Base-by-base conservation (phyloP, 2,888 invertebrate genomes). In the Caradrina clavipalpis region DNA sequence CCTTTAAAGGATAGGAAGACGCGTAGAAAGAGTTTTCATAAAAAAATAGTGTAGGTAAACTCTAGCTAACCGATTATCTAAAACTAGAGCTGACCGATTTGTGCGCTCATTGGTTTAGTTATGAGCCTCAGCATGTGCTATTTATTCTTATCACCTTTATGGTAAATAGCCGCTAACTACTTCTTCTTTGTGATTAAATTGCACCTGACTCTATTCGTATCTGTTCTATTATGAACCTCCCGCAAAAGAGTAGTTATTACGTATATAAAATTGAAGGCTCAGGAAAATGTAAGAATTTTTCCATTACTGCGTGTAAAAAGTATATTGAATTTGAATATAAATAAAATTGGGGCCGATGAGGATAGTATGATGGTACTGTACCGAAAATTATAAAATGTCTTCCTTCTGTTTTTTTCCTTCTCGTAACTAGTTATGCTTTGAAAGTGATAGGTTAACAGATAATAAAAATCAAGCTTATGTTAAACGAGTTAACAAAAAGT, bases 161-260 rank as follows among this genome's bases (percentile, higher is more conserved):
- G 64, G 66, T 67, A 72, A 81, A 74, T 65, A 69, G 55, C 63
- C n/a, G 57, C 50, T 72, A 69, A 73, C 59, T 66, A 65, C 22
- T 19, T 62, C 13, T 64, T 58, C 39, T 80, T 81, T 80, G 68
- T 80, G 51, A 69, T 71, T 56, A 69, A 74, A 81, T 80, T 74
- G 53, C 69, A 56, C 51, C 54, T 68, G 57, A 55, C 55, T 71
- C 39, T 57, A 55, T 80, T 77, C 64, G 60, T 73, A 63, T 77
- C 21, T 65, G 39, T 62, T 60, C 53, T 77, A 73, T 80, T 78
- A 67, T 69, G 13, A 26, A 47, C 5, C 22, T 10, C 26, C 45
- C 50, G 64, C 51, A 75, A 61, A 64, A 54, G 39, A 74, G 11
- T 47, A 45, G 19, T 53, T 60, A 45, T 53, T 35, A n/a, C n/a